Evolutionary conservation across 2,888 invertebrate genomes (phyloP).

Genomic region (Gryllus longicercus): DNA sequence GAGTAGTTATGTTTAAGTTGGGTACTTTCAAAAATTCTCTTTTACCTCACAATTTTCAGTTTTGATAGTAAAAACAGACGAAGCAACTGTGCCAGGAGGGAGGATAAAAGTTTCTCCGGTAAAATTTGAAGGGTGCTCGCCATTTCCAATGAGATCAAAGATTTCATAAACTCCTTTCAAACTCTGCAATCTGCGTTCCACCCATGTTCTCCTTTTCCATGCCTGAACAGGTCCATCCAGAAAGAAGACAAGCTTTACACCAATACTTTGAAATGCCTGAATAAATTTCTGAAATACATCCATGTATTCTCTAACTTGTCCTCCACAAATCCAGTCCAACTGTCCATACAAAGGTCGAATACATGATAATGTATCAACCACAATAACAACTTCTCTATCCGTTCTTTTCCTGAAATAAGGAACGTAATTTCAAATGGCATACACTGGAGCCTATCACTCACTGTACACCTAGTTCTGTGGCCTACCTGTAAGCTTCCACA

Average conservation of each 20-base stretch:
- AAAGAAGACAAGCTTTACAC: conserved; percentile 42
- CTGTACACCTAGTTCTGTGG: not conserved
- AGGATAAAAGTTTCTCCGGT: conserved; percentile 39
- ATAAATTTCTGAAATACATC: conserved; percentile 40
- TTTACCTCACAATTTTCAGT: conserved; percentile 40
- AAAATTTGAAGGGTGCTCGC: conserved; percentile 35
- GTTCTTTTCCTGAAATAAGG: conserved; percentile 34
- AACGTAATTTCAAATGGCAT: too few relatives aligned
- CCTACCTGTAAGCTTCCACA: conserved; percentile 38
- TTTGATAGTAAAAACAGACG: conserved; percentile 41
- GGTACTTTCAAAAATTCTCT: not conserved
- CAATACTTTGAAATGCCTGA: conserved; percentile 38
- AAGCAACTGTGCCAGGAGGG: conserved; percentile 41
- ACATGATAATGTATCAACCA: conserved; percentile 43
- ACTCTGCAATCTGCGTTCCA: conserved; percentile 40
- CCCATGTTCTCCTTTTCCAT: conserved; percentile 42
- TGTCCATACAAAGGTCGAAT: conserved; percentile 39
- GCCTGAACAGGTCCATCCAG: conserved; percentile 43
- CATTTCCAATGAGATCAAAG: conserved; percentile 37
- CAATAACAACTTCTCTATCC: conserved; percentile 40
- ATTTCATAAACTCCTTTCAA: conserved; percentile 39
- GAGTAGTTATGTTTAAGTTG: too few relatives aligned
- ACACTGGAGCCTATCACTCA: too few relatives aligned
- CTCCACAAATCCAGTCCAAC: conserved; percentile 42
- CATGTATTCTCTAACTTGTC: conserved; percentile 42